Percentiles rank a stretch among this genome's conserved stretches.
phyloP scores from a whole-genome alignment of 2,797 vertebrate species.

The Periophthalmus magnuspinnatus region DNA sequence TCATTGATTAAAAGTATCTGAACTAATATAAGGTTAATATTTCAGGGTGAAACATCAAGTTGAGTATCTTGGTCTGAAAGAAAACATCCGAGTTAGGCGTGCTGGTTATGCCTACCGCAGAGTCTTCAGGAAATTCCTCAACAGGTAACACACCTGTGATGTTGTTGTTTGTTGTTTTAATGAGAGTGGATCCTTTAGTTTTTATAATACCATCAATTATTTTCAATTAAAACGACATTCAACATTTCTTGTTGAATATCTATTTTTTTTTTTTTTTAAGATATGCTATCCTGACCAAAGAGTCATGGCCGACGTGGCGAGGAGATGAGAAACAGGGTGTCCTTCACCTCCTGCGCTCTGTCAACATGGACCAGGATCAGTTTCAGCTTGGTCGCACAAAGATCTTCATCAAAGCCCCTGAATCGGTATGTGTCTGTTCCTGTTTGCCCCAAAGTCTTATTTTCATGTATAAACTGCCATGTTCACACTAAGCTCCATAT shows the following conservation, averaged over 20 bases:
- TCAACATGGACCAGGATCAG: slow-evolving; percentile 96
- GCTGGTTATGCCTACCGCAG: slow-evolving; percentile 97
- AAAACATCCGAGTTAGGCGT: slow-evolving; percentile 96
- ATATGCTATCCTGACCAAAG: slow-evolving; percentile 95
- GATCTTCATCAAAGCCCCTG: slow-evolving; percentile 95
- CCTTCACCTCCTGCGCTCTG: slow-evolving; percentile 88
- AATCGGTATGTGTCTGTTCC: slow-evolving; percentile 84
- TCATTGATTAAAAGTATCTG: neutral
- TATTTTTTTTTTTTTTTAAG: slow-evolving; percentile 60
- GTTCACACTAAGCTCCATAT: slow-evolving; percentile 59
- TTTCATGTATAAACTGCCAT: slow-evolving; percentile 21
- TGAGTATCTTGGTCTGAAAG: slow-evolving; percentile 96
- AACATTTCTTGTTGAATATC: neutral
- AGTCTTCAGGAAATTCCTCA: slow-evolving; percentile 93
- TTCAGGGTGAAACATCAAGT: slow-evolving; percentile 96
- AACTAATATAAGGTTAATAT: neutral
- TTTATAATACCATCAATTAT: neutral
- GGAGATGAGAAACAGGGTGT: slow-evolving; percentile 96
- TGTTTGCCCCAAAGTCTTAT: neutral
- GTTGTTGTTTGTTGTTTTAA: neutral
- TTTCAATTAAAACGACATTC: neutral
- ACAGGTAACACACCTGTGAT: slow-evolving; percentile 79
- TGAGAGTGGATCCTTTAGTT: neutral
- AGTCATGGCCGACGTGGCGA: slow-evolving; percentile 94
- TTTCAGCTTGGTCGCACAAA: slow-evolving; percentile 93